Evolutionary conservation across 2,113 vertebrate species (phyloP), one percentile per base, ranked within the genome.

Genomic region (Capreolus pygargus): DNA sequence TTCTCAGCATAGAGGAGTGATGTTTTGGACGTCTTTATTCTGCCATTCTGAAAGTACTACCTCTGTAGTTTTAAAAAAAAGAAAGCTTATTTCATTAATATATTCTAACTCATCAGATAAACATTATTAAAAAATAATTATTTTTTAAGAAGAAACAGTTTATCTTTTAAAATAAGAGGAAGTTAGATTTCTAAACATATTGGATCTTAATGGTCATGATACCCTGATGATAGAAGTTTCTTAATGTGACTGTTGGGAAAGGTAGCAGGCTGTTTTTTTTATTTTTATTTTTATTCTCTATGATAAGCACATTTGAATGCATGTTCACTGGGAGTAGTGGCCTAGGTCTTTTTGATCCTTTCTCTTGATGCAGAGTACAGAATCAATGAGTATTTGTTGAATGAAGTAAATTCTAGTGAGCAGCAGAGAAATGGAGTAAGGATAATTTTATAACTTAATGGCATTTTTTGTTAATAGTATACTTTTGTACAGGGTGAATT

Each of bases 401-500:
- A 52, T 52, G 67, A 76, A 17, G 7, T 67, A 14, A 70, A 25
- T 43, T 39, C 43, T 43, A 10, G 43, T 10, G 15, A 27, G 50
- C 7, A 50, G 16, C 54, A 83, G 21, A 45, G 74, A 83, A 67
- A n/a, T 19, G 19, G 16, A 79, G 12, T 16, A 1, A 36, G 55
- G 36, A 5, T 58, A 14, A 39, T 64, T 30, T 55, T 81, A 57
- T 28, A 58, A 6, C 52, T 14, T 82, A 43, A 50, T 33, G 84
- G 1, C 13, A 16, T 28, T 84, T 82, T 52, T 81, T 64, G 33
- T 74, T 76, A n/a, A 50, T 43, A 12, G 43, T 47, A 43, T 79
- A 3, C 78, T 81, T 95, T 97, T 87, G 3, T 28, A 0, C 86
- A 99, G 99, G 98, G 98, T 0, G 98, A 98, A 92, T 97, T 98